Conservation (phyloP, 2,888 invertebrate species). For the Scaeva pyrastri region DNA sequence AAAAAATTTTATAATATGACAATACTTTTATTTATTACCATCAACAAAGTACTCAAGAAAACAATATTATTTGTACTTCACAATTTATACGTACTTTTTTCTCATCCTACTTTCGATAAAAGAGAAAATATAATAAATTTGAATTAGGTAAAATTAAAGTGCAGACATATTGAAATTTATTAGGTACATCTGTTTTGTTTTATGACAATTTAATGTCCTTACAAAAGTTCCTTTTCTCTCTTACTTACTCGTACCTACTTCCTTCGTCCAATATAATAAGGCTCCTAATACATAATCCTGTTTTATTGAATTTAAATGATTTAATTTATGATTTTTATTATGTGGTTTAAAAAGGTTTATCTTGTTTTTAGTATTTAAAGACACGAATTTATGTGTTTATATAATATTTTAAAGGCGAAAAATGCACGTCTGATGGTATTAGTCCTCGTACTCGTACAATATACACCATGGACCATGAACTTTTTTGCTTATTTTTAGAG, state of each 20-base stretch:
- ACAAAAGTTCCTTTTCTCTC: not conserved
- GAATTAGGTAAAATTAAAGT: slow-evolving; percentile 15
- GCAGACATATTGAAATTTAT: slow-evolving; percentile 8
- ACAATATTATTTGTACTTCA: slow-evolving; percentile 2
- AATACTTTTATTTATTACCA: not conserved
- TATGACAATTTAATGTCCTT: slow-evolving; percentile 14
- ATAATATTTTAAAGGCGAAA: too few relatives aligned
- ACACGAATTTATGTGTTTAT: too few relatives aligned
- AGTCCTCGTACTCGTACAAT: too few relatives aligned
- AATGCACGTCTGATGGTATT: too few relatives aligned
- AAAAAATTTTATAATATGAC: not conserved
- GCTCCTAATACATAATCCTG: too few relatives aligned
- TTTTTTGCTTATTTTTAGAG: not conserved
- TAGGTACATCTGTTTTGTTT: not conserved
- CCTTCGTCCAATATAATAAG: too few relatives aligned
- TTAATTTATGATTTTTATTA: too few relatives aligned
- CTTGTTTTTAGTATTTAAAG: too few relatives aligned
- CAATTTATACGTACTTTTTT: not conserved
- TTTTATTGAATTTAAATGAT: too few relatives aligned
- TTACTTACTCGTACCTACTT: too few relatives aligned
- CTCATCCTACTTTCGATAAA: not conserved
- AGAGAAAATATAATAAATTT: slow-evolving; percentile 22
- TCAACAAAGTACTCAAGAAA: not conserved
- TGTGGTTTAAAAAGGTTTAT: too few relatives aligned
- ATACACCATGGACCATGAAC: too few relatives aligned